Percentiles rank a stretch among this genome's conserved stretches.
Evolutionary conservation across 2,113 vertebrate species (phyloP).

Genomic region (Hippolais icterina): DNA sequence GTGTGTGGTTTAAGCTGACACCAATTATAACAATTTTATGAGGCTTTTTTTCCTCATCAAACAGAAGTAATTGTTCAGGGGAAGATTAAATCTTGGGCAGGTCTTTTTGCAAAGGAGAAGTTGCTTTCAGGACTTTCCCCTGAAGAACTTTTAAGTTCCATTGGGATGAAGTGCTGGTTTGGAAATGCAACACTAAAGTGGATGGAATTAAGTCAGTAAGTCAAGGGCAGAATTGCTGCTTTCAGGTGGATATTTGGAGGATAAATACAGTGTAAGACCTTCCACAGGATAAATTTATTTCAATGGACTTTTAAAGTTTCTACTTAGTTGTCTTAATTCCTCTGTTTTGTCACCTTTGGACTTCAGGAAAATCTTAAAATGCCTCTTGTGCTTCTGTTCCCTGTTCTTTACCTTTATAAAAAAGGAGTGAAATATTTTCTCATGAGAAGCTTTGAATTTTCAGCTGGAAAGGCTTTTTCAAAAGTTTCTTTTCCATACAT

Average conservation of each 20-base stretch:
- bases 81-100: slow-evolving; percentile 44
- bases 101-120: neutral
- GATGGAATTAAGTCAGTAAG: neutral
- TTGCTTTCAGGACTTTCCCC: neutral
- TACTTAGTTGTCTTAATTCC: neutral
- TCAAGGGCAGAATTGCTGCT: neutral
- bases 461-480: neutral
- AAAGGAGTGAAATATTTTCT: neutral
- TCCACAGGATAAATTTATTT: neutral
- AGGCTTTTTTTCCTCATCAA: neutral
- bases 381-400: neutral
- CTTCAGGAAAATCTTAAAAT: neutral
- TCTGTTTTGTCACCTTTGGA: neutral
- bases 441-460: neutral
- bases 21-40: neutral
- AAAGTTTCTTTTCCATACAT: neutral
- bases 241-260: neutral
- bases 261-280: neutral
- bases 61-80: neutral
- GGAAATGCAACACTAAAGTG: neutral
- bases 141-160: neutral
- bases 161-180: neutral
- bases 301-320: neutral
- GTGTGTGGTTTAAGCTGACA: neutral
- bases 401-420: neutral